Percentiles rank a stretch among this genome's conserved stretches.
Evolutionary conservation across 2,888 invertebrate genomes (phyloP).

Genomic region (Hybos culiciformis): DNA sequence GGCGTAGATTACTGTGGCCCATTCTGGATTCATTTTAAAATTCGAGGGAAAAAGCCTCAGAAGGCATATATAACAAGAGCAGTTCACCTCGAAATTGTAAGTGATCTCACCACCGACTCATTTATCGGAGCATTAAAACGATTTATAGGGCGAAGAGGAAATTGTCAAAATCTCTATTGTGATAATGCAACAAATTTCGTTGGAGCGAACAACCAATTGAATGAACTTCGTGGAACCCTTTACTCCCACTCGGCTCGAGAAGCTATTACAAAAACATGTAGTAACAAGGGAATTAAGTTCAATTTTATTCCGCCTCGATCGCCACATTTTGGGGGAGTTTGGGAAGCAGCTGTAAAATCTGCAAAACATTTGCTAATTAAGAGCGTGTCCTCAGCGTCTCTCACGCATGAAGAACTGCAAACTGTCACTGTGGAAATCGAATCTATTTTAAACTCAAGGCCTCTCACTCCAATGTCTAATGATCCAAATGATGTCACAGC

Average conservation of each 20-base stretch:
- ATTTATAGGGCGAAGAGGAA: conserved; percentile 6
- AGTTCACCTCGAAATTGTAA: conserved; percentile 13
- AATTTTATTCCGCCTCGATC: conserved; percentile 13
- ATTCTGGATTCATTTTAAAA: conserved; percentile 8
- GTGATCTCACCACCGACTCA: neutral
- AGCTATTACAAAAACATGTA: neutral
- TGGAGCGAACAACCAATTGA: conserved; percentile 5
- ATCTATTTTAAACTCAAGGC: conserved; percentile 17
- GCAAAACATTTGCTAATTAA: conserved; percentile 2
- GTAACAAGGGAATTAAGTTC: conserved; percentile 3
- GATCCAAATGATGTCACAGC: conserved; percentile 14
- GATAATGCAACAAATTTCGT: conserved; percentile 11
- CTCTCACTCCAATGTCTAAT: conserved; percentile 12
- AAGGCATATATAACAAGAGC: conserved; percentile 11
- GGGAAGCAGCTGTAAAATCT: conserved; percentile 9
- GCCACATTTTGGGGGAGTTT: conserved; percentile 13
- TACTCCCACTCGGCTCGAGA: neutral
- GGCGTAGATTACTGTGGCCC: conserved; percentile 8
- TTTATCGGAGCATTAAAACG: conserved; percentile 2
- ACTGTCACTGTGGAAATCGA: conserved; percentile 15
- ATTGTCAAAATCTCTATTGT: conserved; percentile 7
- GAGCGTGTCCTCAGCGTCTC: conserved; percentile 8
- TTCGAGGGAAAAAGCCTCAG: conserved; percentile 9
- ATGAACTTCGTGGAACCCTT: neutral
- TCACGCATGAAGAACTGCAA: conserved; percentile 13